Percentiles rank a stretch among this genome's conserved stretches.
phyloP scores from a whole-genome alignment of 2,797 vertebrate species.

The Phoxinus dragarum region DNA sequence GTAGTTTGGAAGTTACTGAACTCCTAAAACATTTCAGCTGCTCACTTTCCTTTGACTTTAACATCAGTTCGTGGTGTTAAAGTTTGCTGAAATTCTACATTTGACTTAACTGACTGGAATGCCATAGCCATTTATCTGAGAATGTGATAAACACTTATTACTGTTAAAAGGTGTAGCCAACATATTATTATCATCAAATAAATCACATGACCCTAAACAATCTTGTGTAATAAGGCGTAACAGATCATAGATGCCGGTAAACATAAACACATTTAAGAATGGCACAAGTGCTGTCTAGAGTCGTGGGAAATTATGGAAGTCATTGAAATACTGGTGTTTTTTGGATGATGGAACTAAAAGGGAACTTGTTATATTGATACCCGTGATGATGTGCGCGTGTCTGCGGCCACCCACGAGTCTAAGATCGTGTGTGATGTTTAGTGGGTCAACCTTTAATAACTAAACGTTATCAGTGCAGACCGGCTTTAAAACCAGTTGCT shows the following conservation, averaged over 20 bases:
- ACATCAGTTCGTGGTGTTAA: slow-evolving; percentile 1
- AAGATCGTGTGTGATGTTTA: slow-evolving; percentile 9
- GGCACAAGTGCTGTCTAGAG: not conserved
- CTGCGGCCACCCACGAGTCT: slow-evolving; percentile 31
- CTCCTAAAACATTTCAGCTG: slow-evolving; percentile 26
- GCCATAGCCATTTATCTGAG: not conserved
- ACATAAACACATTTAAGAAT: not conserved
- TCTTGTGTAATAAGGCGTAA: not conserved
- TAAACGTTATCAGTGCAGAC: slow-evolving; percentile 2
- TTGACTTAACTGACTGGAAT: not conserved
- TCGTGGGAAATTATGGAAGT: slow-evolving; percentile 1
- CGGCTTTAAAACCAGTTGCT: slow-evolving; percentile 2
- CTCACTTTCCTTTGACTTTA: slow-evolving; percentile 12
- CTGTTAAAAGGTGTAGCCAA: not conserved
- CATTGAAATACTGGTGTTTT: not conserved
- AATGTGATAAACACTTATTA: not conserved
- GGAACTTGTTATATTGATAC: slow-evolving; percentile 17
- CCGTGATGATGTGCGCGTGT: slow-evolving; percentile 32
- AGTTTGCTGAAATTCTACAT: not conserved
- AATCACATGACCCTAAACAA: not conserved
- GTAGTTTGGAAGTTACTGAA: slow-evolving; percentile 17
- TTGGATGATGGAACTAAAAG: slow-evolving; percentile 22
- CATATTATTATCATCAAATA: not conserved
- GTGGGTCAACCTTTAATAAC: slow-evolving; percentile 35
- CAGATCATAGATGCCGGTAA: slow-evolving; percentile 17